Conservation (phyloP, 2,797 vertebrate species). For the Odontamblyopus rebecca region DNA sequence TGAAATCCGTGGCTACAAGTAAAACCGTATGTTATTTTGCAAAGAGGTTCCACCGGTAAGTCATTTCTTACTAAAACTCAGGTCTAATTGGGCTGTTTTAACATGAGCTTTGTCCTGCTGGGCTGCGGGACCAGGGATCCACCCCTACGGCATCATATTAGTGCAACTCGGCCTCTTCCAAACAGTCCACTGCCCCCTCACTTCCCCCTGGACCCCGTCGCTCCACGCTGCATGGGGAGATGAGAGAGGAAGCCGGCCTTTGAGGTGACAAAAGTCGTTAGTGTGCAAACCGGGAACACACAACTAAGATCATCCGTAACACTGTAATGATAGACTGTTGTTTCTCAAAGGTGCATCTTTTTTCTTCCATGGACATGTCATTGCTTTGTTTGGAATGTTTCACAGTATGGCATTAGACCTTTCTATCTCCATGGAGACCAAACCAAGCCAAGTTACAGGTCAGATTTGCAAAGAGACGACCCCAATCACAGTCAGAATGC, state of each 20-base stretch:
- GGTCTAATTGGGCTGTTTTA: background rate
- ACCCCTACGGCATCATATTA: conserved; percentile 39
- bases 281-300: conserved; percentile 44
- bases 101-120: conserved; percentile 19
- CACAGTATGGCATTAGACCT: no score
- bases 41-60: background rate
- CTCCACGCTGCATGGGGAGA: conserved; percentile 41
- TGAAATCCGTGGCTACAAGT: no score
- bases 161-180: conserved; percentile 44
- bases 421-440: no score
- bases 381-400: no score
- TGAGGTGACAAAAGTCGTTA: conserved; percentile 64
- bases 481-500: no score
- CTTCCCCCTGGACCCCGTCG: conserved; percentile 5
- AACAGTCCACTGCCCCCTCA: conserved; percentile 15
- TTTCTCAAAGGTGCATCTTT: no score
- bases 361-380: no score
- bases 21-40: background rate
- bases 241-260: conserved; percentile 50
- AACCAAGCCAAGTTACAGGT: no score
- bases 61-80: background rate
- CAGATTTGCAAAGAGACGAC: no score
- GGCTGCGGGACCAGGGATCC: conserved; percentile 10
- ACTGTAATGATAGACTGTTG: background rate
- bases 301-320: conserved; percentile 36